Conservation (phyloP, 1,140 invertebrate species). For the Phenacoccus solenopsis region DNA sequence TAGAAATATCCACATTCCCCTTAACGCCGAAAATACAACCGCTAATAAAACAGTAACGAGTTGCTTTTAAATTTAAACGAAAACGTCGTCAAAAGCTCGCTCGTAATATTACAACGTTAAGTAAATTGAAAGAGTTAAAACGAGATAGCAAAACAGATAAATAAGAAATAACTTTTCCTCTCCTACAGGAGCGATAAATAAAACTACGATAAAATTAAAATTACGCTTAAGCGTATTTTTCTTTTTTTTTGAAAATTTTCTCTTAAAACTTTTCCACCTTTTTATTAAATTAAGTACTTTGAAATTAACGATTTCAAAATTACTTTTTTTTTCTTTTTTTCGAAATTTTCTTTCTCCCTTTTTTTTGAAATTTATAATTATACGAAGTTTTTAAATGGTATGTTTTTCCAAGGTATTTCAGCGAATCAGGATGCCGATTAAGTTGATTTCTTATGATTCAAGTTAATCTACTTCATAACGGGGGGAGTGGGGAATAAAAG, state of each 20-base stretch:
- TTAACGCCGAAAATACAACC: too few relatives aligned
- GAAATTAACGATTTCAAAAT: constrained; percentile 14
- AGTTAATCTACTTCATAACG: too few relatives aligned
- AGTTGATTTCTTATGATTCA: too few relatives aligned
- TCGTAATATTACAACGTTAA: neutral
- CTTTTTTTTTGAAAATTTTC: neutral
- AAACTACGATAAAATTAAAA: constrained; percentile 13
- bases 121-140: constrained; percentile 17
- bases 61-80: neutral
- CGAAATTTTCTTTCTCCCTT: too few relatives aligned
- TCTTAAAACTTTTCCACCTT: constrained; percentile 6
- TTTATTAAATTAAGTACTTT: constrained; percentile 13
- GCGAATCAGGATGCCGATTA: too few relatives aligned
- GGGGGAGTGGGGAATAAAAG: too few relatives aligned
- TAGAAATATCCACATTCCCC: too few relatives aligned
- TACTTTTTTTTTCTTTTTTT: constrained; percentile 4
- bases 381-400: too few relatives aligned
- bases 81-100: constrained; percentile 7
- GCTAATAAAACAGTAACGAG: neutral
- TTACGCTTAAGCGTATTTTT: neutral
- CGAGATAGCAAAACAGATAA: constrained; percentile 8
- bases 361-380: too few relatives aligned
- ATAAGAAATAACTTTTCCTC: constrained; percentile 16
- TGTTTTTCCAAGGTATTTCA: too few relatives aligned
- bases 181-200: constrained; percentile 13